Evolutionary conservation across 1,140 invertebrate genomes (phyloP).

Genomic region (Procambarus clarkii): DNA sequence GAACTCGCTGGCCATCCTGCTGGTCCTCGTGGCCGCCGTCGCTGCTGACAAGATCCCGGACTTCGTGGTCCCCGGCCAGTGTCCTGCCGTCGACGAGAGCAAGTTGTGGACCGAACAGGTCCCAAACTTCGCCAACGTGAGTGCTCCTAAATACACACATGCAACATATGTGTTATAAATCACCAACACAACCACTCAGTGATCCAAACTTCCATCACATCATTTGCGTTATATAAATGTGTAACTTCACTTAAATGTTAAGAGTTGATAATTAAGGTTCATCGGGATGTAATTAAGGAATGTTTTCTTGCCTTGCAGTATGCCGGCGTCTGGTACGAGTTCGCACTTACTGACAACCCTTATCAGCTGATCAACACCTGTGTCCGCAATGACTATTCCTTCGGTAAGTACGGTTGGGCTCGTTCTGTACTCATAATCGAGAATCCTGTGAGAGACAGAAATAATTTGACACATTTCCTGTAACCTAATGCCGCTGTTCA

Average conservation of each 20-base stretch:
- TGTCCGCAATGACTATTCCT: background rate
- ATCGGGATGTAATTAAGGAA: too few relatives aligned
- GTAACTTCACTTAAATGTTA: too few relatives aligned
- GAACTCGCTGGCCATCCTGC: background rate
- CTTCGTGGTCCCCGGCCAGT: constrained; percentile 21
- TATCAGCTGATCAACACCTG: constrained; percentile 17
- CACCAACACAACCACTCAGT: too few relatives aligned
- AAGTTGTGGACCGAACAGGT: background rate
- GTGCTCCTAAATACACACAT: background rate
- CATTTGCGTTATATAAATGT: too few relatives aligned
- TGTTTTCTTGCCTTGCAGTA: background rate
- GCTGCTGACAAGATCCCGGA: constrained; percentile 27
- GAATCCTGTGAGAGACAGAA: too few relatives aligned
- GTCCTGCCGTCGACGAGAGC: background rate
- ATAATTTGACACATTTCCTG: too few relatives aligned
- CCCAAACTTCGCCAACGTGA: constrained; percentile 1
- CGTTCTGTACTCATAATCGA: too few relatives aligned
- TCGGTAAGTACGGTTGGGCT: background rate
- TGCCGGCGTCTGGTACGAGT: constrained; percentile 7
- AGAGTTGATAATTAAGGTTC: too few relatives aligned
- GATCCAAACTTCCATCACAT: too few relatives aligned
- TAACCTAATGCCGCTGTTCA: too few relatives aligned
- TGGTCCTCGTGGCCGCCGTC: constrained; percentile 17
- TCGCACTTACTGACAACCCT: background rate
- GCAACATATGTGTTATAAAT: too few relatives aligned